phyloP scores from a whole-genome alignment of 2,888 invertebrate genomes.

The Harpalus rubripes region DNA sequence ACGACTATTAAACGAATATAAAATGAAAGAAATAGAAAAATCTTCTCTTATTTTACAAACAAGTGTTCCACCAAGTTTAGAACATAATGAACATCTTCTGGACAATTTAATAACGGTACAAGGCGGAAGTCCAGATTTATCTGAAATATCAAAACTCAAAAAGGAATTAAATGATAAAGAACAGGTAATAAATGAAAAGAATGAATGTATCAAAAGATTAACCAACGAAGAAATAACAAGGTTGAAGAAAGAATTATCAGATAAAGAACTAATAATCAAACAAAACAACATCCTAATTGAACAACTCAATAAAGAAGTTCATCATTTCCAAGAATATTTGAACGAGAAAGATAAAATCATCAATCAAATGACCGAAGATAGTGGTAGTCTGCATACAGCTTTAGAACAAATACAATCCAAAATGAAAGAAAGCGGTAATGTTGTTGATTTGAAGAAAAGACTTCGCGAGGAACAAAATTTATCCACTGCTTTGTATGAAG shows the following conservation, averaged over 20 bases:
- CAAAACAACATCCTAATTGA: constrained; percentile 72
- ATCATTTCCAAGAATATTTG: constrained; percentile 80
- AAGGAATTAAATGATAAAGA: background rate
- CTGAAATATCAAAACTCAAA: constrained; percentile 69
- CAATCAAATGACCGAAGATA: constrained; percentile 81
- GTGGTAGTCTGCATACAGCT: constrained; percentile 79
- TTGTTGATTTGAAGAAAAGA: constrained; percentile 81
- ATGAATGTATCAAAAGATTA: constrained; percentile 54
- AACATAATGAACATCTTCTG: no score
- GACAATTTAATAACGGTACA: constrained; percentile 57
- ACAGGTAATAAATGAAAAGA: constrained; percentile 44
- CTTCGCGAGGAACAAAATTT: constrained; percentile 79
- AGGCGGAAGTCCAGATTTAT: constrained; percentile 72
- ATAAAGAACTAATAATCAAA: constrained; percentile 71
- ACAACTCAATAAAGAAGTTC: constrained; percentile 79
- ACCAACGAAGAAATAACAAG: constrained; percentile 66
- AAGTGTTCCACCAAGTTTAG: constrained; percentile 69
- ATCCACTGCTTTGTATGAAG: constrained; percentile 75
- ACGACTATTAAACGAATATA: background rate
- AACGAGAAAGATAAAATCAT: constrained; percentile 81
- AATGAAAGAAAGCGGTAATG: constrained; percentile 80
- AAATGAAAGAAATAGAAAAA: background rate
- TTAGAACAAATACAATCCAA: constrained; percentile 78
- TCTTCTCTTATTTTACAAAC: background rate
- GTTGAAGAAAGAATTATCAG: constrained; percentile 70